Evolutionary conservation across 1,140 invertebrate species (phyloP).

Genomic region (Drosophila paulistorum): DNA sequence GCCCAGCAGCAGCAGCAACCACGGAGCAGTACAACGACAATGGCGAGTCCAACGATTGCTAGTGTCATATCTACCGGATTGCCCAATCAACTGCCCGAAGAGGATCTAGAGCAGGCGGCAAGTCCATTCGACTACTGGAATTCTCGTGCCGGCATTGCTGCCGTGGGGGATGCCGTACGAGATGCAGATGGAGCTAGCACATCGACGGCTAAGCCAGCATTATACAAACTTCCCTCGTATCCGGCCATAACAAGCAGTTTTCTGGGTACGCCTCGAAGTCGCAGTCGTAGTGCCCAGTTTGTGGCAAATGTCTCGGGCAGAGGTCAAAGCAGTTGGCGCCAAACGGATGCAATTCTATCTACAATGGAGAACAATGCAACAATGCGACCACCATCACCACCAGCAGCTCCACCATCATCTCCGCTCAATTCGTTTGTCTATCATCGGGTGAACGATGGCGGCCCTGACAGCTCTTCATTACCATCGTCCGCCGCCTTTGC

Average conservation of each 20-base stretch:
- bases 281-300: constrained; percentile 71
- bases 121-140: background rate
- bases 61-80: background rate
- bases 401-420: constrained; percentile 19
- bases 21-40: constrained; percentile 12
- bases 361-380: background rate
- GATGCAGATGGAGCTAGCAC: background rate
- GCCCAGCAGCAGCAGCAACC: constrained; percentile 44
- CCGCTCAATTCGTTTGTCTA: constrained; percentile 75
- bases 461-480: constrained; percentile 6
- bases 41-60: background rate
- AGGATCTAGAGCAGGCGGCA: constrained; percentile 18
- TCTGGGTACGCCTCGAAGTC: constrained; percentile 69
- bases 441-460: constrained; percentile 73
- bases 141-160: background rate
- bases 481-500: constrained; percentile 16
- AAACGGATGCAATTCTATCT: background rate
- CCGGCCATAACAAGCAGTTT: constrained; percentile 66
- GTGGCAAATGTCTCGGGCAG: constrained; percentile 68
- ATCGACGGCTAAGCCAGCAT: constrained; percentile 55
- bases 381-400: constrained; percentile 22
- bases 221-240: constrained; percentile 69
- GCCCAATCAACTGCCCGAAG: constrained; percentile 41
- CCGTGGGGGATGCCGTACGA: background rate
- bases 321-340: constrained; percentile 52